Evolutionary conservation across 2,888 invertebrate genomes (phyloP), one percentile per base, ranked within the genome.

Genomic region (Chrysodeixis includens): DNA sequence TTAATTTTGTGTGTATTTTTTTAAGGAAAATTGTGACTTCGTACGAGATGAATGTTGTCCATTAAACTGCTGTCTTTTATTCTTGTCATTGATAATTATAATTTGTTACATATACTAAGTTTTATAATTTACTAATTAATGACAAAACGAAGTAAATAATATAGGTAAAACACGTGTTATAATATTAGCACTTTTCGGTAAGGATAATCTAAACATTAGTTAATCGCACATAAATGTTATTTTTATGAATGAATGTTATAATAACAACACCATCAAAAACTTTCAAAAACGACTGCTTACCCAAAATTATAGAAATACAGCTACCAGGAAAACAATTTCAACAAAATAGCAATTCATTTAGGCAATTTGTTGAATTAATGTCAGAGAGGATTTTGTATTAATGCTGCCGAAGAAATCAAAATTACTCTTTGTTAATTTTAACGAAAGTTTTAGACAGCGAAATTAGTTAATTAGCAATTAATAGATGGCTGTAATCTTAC

Each of bases 251-350:
- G 26, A 26, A n/a, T n/a, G 6, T 5, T 7, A n/a, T n/a, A 56
- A 10, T n/a, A 44, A 56, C 40, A 44, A 14, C 44, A 46, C 14
- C 30, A 51, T 56, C 54, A 69, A n/a, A 55, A 55, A 30, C 53
- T 51, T n/a, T 44, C 30, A 56, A 22, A 12, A 9, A 68, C 53
- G 44, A n/a, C 57, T 70, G 35, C 70, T 72, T 56, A 63, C 32
- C 30, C 6, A 58, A 59, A 60, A 18, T 56, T 59, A 14, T 56
- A 18, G 32, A 59, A 54, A 32, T 20, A n/a, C 20, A 20, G 35
- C 56, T 66, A 56, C 53, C 16, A 60, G 46, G 46, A 59, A 61
- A 66, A 62, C 30, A 71, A 71, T 70, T 46, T 65, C 54, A 58
- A 12, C n/a, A 14, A 58, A 75, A 75, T 55, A 18, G 56, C 53